Percentiles rank a stretch among this genome's conserved stretches.
phyloP scores from a whole-genome alignment of 2,888 invertebrate species.

The Parthenolecanium corni region DNA sequence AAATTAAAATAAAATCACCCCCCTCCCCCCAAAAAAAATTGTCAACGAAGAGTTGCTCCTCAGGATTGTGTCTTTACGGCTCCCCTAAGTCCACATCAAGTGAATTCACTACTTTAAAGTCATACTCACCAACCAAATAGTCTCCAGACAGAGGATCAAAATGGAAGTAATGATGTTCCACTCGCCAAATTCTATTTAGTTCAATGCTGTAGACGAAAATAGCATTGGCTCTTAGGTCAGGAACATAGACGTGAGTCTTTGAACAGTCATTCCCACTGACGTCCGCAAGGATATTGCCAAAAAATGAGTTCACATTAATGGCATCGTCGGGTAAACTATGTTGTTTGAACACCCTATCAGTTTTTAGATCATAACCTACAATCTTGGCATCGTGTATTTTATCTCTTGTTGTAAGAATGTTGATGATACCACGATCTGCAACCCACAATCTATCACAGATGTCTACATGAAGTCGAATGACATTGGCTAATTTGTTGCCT shows the following conservation, averaged over 20 bases:
- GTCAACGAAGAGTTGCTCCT: too few species aligned
- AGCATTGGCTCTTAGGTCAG: slow-evolving; percentile 58
- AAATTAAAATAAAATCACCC: too few species aligned
- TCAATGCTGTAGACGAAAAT: slow-evolving; percentile 65
- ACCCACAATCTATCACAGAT: slow-evolving; percentile 67
- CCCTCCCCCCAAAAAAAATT: too few species aligned
- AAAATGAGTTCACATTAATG: slow-evolving; percentile 58
- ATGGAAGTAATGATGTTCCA: slow-evolving; percentile 61
- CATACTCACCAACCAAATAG: slow-evolving; percentile 39
- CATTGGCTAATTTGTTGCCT: slow-evolving; percentile 44
- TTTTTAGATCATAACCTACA: slow-evolving; percentile 61
- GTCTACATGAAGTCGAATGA: slow-evolving; percentile 63
- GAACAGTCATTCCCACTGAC: slow-evolving; percentile 56
- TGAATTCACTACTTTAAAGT: too few species aligned
- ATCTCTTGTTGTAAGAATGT: slow-evolving; percentile 47
- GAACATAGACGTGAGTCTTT: slow-evolving; percentile 62
- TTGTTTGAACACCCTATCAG: slow-evolving; percentile 55
- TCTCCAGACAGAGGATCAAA: slow-evolving; percentile 63
- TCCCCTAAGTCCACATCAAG: too few species aligned
- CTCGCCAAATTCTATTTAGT: slow-evolving; percentile 63
- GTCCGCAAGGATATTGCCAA: slow-evolving; percentile 68
- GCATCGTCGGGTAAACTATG: slow-evolving; percentile 51
- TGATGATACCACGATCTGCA: slow-evolving; percentile 64
- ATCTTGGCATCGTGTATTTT: slow-evolving; percentile 51
- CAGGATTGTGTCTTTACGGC: too few species aligned